Evolutionary conservation across 2,888 invertebrate genomes (phyloP).

Genomic region (Thumatha senex): DNA sequence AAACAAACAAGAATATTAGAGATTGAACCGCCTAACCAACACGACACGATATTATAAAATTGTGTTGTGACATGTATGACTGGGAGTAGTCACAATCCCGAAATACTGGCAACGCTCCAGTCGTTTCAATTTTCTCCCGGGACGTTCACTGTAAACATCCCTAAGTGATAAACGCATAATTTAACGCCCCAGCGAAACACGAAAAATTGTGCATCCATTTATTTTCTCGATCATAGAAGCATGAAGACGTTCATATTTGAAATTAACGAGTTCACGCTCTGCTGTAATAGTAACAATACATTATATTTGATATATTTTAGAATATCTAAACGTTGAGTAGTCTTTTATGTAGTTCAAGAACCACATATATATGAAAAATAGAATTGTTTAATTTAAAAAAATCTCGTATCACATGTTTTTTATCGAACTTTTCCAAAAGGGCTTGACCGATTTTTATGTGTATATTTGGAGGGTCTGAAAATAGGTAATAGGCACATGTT

Average conservation of each 20-base stretch:
- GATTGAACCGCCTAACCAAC: background rate
- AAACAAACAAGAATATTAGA: background rate
- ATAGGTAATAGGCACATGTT: too few species aligned
- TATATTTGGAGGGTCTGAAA: too few species aligned
- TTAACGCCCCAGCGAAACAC: slow-evolving; percentile 72
- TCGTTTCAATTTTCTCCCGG: slow-evolving; percentile 79
- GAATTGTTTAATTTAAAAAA: too few species aligned
- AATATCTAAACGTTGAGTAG: slow-evolving; percentile 8
- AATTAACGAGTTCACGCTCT: slow-evolving; percentile 61
- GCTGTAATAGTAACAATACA: slow-evolving; percentile 33
- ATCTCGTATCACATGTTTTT: too few species aligned
- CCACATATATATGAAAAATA: too few species aligned
- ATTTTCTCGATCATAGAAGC: slow-evolving; percentile 67
- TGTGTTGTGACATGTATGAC: slow-evolving; percentile 25
- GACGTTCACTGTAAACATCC: slow-evolving; percentile 75
- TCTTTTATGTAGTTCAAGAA: too few species aligned
- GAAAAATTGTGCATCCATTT: slow-evolving; percentile 75
- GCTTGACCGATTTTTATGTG: too few species aligned
- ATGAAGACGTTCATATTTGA: slow-evolving; percentile 63
- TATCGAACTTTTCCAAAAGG: too few species aligned
- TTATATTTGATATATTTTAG: slow-evolving; percentile 33
- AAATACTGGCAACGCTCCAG: slow-evolving; percentile 74
- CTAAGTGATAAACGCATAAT: slow-evolving; percentile 81
- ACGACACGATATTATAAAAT: slow-evolving; percentile 13
- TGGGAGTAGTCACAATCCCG: slow-evolving; percentile 18